Percentiles rank a stretch among this genome's conserved stretches.
Conservation (phyloP, 2,797 vertebrate genomes). For the Manis javanica region DNA sequence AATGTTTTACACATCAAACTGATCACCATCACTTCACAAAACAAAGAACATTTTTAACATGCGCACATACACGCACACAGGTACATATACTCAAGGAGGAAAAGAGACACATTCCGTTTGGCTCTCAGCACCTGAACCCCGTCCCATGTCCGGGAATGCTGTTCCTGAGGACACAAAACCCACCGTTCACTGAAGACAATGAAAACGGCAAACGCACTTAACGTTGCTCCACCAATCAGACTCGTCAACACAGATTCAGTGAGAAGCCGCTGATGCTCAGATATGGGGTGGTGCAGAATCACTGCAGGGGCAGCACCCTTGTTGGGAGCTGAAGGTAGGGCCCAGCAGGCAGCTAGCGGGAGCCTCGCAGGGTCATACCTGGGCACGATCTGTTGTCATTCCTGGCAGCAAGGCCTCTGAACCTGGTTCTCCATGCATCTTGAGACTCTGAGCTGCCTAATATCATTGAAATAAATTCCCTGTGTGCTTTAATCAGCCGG, state of each 20-base stretch:
- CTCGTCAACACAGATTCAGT: not conserved
- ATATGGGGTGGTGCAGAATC: not conserved
- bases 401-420: not conserved
- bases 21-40: not conserved
- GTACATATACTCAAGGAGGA: not conserved
- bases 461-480: constrained; percentile 3
- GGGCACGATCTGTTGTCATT: not conserved
- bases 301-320: accelerated
- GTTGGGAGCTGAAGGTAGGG: not conserved
- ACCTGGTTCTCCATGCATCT: not conserved
- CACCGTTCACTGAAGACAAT: not conserved
- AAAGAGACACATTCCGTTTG: not conserved
- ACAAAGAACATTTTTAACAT: not conserved
- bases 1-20: not conserved
- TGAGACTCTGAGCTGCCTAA: not conserved
- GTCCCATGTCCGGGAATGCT: not conserved
- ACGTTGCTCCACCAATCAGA: not conserved
- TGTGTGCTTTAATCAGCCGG: constrained; percentile 49
- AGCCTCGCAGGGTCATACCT: not conserved
- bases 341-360: not conserved
- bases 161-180: not conserved
- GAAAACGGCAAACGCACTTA: not conserved
- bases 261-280: not conserved
- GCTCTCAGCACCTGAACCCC: not conserved
- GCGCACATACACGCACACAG: accelerated